Conservation (phyloP, 2,888 invertebrate species). For the Andrena fulva region DNA sequence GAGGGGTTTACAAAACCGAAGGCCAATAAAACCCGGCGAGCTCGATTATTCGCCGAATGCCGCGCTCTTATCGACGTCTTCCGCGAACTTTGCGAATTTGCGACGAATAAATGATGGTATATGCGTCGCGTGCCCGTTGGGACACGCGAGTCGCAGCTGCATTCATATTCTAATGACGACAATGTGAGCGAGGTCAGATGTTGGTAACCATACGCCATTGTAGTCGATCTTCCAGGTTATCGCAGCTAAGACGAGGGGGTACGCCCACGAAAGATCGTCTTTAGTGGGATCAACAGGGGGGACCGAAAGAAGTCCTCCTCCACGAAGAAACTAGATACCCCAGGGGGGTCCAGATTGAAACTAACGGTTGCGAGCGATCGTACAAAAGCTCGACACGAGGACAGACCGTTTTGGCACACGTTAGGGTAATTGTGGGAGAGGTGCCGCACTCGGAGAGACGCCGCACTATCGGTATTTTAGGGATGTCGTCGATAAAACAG, state of each 20-base stretch:
- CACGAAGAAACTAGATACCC: constrained; percentile 46
- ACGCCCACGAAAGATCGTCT: constrained; percentile 81
- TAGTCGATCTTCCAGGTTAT: constrained; percentile 71
- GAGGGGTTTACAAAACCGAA: constrained; percentile 4
- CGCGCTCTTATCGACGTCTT: neutral
- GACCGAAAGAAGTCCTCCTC: constrained; percentile 30
- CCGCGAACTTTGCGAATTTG: constrained; percentile 23
- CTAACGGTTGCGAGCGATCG: constrained; percentile 35
- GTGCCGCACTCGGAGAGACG: no score
- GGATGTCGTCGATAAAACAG: no score
- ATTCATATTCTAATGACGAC: constrained; percentile 84
- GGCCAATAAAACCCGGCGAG: neutral
- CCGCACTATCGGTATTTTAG: no score
- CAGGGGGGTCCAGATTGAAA: constrained; percentile 29
- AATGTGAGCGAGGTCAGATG: constrained; percentile 82
- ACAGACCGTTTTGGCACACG: neutral
- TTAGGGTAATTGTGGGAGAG: no score
- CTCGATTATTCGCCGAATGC: neutral
- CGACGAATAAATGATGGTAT: constrained; percentile 39
- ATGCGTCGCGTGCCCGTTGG: constrained; percentile 78
- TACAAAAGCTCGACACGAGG: neutral
- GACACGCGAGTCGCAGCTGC: constrained; percentile 63
- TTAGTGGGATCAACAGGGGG: constrained; percentile 43
- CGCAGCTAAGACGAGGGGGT: constrained; percentile 74
- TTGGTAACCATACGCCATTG: constrained; percentile 80